These are phyloP conservation scores for Neosilurus mollespiculum DNA, from an alignment of 2,797 vertebrate species.

Conservation along the genomic window DNA sequence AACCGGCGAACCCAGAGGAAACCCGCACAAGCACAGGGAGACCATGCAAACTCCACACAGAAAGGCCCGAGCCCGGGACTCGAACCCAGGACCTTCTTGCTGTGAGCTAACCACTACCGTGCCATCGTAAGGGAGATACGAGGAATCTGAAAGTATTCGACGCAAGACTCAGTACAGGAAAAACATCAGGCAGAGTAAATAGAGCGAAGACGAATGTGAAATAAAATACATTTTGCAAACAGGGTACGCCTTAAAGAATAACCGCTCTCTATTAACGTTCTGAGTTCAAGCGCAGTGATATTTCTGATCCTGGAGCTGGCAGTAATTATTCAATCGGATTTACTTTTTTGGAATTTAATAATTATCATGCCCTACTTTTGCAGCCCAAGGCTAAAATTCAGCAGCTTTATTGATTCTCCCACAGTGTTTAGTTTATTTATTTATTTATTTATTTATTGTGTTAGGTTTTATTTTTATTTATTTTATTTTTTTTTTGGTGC, in stretches of 20 bases:
- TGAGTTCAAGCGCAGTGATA: not conserved
- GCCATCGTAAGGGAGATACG: not conserved
- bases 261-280: not conserved
- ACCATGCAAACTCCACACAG: too few species aligned
- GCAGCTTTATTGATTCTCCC: conserved; percentile 55
- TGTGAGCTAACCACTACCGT: too few species aligned
- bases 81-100: too few species aligned
- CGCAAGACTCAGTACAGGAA: too few species aligned
- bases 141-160: too few species aligned
- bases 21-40: too few species aligned
- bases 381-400: conserved; percentile 45
- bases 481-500: not conserved
- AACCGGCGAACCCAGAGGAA: too few species aligned
- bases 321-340: conserved; percentile 43
- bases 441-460: not conserved
- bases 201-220: not conserved
- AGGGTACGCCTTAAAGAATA: not conserved
- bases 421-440: conserved; percentile 37
- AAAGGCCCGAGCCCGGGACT: too few species aligned
- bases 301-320: conserved; percentile 9
- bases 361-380: conserved; percentile 34
- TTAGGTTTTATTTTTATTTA: not conserved
- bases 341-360: conserved; percentile 32
- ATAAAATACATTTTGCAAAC: not conserved
- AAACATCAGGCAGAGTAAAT: not conserved